Conservation (phyloP, 2,113 vertebrate genomes). For the Tetrax tetrax region DNA sequence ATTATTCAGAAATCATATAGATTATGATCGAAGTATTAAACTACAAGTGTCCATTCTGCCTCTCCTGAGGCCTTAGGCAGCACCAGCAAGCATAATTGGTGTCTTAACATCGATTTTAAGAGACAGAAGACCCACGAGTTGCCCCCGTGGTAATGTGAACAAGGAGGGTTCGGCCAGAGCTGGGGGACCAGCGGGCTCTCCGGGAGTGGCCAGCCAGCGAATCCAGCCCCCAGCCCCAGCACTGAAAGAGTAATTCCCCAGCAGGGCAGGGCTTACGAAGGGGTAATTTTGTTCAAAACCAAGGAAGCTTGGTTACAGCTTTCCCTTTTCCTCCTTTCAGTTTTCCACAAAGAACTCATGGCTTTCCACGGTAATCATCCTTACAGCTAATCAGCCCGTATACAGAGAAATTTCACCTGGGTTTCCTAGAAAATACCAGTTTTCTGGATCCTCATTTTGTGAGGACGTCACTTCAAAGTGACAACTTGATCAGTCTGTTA, state of each 20-base stretch:
- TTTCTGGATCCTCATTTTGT: neutral
- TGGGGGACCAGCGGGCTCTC: accelerated
- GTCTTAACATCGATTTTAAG: neutral
- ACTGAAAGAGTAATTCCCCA: neutral
- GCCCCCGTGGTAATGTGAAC: neutral
- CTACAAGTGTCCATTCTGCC: neutral
- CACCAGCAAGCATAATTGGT: neutral
- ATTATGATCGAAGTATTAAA: neutral
- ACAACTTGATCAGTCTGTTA: neutral
- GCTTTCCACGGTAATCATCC: neutral
- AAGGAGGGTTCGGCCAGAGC: neutral
- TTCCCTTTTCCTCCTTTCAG: neutral
- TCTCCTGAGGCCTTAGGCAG: neutral
- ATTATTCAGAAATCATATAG: neutral
- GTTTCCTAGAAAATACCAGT: neutral
- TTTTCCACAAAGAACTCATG: neutral
- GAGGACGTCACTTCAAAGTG: neutral
- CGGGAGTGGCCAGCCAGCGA: accelerated
- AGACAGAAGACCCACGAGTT: neutral
- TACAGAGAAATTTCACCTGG: neutral
- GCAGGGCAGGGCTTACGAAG: neutral
- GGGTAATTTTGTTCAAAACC: neutral
- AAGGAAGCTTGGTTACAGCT: neutral
- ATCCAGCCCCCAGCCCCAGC: neutral
- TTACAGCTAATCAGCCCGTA: neutral